Base-by-base conservation (phyloP, 2,113 vertebrate genomes). In the Ursus arctos region DNA sequence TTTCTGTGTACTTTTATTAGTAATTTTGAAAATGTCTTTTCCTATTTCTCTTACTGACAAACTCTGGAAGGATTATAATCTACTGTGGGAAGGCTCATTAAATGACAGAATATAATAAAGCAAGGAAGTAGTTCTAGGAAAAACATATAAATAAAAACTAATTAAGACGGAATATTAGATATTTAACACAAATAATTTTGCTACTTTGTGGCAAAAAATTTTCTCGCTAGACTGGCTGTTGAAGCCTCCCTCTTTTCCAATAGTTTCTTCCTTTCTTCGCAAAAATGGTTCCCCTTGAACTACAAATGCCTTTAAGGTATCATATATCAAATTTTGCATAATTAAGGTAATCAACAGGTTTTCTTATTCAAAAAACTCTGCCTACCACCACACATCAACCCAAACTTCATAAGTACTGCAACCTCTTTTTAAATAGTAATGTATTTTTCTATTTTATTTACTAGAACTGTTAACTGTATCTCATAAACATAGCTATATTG, bases 21-120 rank as follows among this genome's bases (percentile, higher is more conserved):
- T n/a, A 95, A 94, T 61, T 95, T 82, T 72, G 40, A 95, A 96
- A 92, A 79, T 55, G 4, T 43, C 2, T 77, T 89, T 72, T 55
- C 14, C 15, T 67, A 24, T 79, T 92, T 79, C 5, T 93, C 47
- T 87, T 53, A 94, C n/a, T 53, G 55, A 79, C 28, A 80, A 72
- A 92, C 14, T 67, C 15, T 77, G 1, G 36, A 40, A 91, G 24
- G 14, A 77, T 69, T 33, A 51, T 55, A 83, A 51, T 93, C 4
- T 77, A 47, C 3, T 72, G 16, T 86, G 40, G 13, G 1, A 88
- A 77, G 24, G 2, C 31, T 71, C 12, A 49, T n/a, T 74, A 84
- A 33, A 6, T 94, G 69, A 76, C 18, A 86, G 57, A 90, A 22
- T 55, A 5, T 86, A 72, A 87, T 36, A 89, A 77, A 85, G n/a